These are phyloP conservation scores for Urechis unicinctus DNA, from an alignment of 2,888 invertebrate genomes.

Conservation along the genomic window DNA sequence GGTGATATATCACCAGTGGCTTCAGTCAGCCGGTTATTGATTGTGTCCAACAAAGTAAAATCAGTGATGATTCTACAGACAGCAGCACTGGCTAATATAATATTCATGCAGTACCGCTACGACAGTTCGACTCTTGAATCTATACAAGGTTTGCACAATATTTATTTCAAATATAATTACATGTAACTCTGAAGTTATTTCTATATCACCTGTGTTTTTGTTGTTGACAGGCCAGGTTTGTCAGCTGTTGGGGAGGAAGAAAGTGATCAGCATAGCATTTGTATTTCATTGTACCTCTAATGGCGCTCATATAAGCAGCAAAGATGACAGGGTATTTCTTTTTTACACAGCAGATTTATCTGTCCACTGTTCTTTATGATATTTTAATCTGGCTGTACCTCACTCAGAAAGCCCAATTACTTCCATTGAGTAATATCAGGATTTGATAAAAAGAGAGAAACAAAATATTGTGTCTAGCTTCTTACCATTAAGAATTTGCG, in stretches of 20 bases:
- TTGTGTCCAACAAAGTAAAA: conserved; percentile 49
- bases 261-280: conserved; percentile 45
- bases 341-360: too few species aligned
- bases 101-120: conserved; percentile 47
- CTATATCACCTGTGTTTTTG: neutral
- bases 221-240: conserved; percentile 2
- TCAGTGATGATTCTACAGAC: conserved; percentile 37
- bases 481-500: too few species aligned
- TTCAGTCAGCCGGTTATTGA: conserved; percentile 44
- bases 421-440: neutral
- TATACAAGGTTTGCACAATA: conserved; percentile 44
- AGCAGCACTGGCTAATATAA: conserved; percentile 39
- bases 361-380: too few species aligned
- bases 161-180: neutral
- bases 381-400: too few species aligned
- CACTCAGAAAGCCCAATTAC: too few species aligned
- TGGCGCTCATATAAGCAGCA: conserved; percentile 42
- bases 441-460: neutral
- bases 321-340: conserved; percentile 45
- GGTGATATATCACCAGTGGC: too few species aligned
- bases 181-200: neutral
- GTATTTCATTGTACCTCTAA: conserved; percentile 43
- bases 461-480: neutral
- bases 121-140: conserved; percentile 46
- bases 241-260: conserved; percentile 24